Conservation (phyloP, 1,140 invertebrate genomes). For the Mercenaria mercenaria region DNA sequence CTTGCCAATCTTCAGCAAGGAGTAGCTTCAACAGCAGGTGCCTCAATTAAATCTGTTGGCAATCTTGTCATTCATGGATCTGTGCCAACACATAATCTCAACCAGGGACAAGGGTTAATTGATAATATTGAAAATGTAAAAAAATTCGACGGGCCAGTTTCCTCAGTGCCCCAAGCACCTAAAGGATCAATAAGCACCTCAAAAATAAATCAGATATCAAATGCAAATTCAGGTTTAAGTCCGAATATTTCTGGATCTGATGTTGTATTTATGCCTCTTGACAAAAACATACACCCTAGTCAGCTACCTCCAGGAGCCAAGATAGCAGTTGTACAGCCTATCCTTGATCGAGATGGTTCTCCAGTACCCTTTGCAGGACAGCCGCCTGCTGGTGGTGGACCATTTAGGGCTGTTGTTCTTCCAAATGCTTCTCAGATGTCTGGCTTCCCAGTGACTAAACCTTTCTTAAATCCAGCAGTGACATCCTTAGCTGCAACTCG, state of each 20-base stretch:
- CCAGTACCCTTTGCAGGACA: neutral
- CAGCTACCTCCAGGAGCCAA: slow-evolving; percentile 15
- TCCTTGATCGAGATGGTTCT: neutral
- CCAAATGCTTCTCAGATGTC: neutral
- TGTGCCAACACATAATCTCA: neutral
- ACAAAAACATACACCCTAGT: neutral
- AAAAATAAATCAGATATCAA: neutral
- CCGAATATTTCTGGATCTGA: neutral
- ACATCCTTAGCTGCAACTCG: neutral
- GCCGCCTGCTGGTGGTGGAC: neutral
- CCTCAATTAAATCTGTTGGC: neutral
- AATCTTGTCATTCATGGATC: neutral
- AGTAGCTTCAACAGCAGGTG: neutral
- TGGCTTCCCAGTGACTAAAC: neutral
- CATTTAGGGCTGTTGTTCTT: neutral
- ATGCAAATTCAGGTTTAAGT: neutral
- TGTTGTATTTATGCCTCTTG: slow-evolving; percentile 7
- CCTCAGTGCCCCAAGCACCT: neutral
- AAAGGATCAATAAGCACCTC: neutral
- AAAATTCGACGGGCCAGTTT: neutral
- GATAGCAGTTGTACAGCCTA: neutral
- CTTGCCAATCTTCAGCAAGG: neutral
- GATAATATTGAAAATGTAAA: slow-evolving; percentile 10
- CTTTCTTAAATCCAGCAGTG: neutral
- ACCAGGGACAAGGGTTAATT: neutral